phyloP scores from a whole-genome alignment of 2,797 vertebrate genomes.

The Rhyacichthys aspro region DNA sequence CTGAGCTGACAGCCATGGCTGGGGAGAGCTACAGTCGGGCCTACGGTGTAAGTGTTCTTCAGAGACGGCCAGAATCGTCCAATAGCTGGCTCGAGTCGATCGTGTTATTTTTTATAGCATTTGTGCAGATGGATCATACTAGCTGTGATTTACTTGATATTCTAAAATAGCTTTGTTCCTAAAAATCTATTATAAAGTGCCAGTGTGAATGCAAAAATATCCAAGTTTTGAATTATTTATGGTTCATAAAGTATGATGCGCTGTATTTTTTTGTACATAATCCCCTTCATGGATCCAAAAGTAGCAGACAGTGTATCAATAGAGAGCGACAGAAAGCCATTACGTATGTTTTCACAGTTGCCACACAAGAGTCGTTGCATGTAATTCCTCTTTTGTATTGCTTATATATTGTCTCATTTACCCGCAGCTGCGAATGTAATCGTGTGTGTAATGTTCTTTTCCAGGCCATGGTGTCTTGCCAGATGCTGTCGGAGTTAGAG shows the following conservation, averaged over 20 bases:
- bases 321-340: conserved; percentile 10
- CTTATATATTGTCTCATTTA: conserved; percentile 13
- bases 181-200: not conserved
- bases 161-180: not conserved
- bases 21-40: conserved; percentile 99
- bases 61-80: conserved; percentile 11
- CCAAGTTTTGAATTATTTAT: conserved; percentile 29
- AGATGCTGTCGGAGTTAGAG: conserved; percentile 98
- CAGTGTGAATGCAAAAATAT: too few relatives aligned
- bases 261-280: conserved; percentile 3
- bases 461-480: conserved; percentile 98
- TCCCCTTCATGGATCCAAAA: not conserved
- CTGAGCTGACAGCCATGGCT: conserved; percentile 98
- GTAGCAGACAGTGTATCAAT: conserved; percentile 13
- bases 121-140: conserved; percentile 3
- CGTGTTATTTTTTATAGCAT: conserved; percentile 14
- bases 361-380: conserved; percentile 6
- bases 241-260: not conserved
- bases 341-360: conserved; percentile 16
- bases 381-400: conserved; percentile 12
- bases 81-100: conserved; percentile 3
- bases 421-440: not conserved
- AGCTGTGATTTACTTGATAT: conserved; percentile 7
- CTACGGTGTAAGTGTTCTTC: conserved; percentile 87
- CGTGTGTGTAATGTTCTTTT: conserved; percentile 33